Percentiles rank a stretch among this genome's conserved stretches.
Evolutionary conservation across 1,140 invertebrate genomes (phyloP).

Genomic region (Drosophila funebris): DNA sequence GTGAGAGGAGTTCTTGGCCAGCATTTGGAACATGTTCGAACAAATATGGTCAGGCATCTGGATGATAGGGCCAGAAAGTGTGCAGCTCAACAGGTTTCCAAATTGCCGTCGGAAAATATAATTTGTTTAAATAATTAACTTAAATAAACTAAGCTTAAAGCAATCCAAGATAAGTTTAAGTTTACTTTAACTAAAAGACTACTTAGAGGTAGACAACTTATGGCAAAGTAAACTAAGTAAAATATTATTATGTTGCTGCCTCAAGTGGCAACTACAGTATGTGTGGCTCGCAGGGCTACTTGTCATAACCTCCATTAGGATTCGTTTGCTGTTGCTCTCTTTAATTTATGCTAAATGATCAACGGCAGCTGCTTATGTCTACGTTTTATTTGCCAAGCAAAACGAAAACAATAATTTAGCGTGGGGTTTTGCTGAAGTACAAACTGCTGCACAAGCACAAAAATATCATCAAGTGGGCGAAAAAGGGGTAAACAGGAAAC

Average conservation of each 20-base stretch:
- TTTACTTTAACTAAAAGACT: too few relatives aligned
- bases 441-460: slow-evolving; percentile 49
- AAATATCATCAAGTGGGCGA: slow-evolving; percentile 40
- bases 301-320: slow-evolving; percentile 62
- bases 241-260: background rate
- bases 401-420: slow-evolving; percentile 79
- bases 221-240: background rate
- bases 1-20: slow-evolving; percentile 41
- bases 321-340: slow-evolving; percentile 42
- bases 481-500: slow-evolving; percentile 71
- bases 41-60: background rate
- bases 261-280: background rate
- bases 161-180: too few relatives aligned
- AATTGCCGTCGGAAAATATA: background rate
- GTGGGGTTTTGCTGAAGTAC: slow-evolving; percentile 22
- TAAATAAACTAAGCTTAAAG: too few relatives aligned
- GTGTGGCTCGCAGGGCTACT: background rate
- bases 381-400: slow-evolving; percentile 73
- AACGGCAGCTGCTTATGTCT: slow-evolving; percentile 69
- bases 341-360: slow-evolving; percentile 77
- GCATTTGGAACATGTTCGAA: slow-evolving; percentile 35
- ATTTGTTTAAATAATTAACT: background rate
- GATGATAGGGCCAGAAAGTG: background rate
- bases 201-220: too few relatives aligned
- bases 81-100: background rate